Percentiles rank a stretch among this genome's conserved stretches.
phyloP scores from a whole-genome alignment of 2,888 invertebrate species.

The Agrotis ipsilon region DNA sequence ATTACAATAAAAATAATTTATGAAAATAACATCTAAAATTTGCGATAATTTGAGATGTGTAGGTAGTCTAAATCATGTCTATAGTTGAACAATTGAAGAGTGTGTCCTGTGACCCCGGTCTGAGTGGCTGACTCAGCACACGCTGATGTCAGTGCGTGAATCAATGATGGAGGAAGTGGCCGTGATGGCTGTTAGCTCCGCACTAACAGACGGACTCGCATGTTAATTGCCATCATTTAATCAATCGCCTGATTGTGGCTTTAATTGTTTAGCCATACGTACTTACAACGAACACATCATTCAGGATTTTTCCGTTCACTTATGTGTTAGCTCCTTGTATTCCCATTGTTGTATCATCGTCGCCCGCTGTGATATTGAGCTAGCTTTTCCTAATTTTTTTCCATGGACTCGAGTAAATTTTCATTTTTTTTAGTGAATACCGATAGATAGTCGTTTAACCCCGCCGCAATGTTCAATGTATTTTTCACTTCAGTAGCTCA shows the following conservation, averaged over 20 bases:
- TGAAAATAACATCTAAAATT: background rate
- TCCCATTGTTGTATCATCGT: background rate
- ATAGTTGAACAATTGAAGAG: background rate
- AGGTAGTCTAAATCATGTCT: background rate
- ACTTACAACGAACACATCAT: slow-evolving; percentile 18
- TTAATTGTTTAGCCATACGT: slow-evolving; percentile 34
- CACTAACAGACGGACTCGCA: slow-evolving; percentile 12
- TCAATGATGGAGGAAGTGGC: slow-evolving; percentile 45
- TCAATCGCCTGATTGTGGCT: slow-evolving; percentile 28
- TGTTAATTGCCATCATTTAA: slow-evolving; percentile 56
- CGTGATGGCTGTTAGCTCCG: background rate
- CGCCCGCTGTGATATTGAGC: background rate
- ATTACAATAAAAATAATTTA: background rate
- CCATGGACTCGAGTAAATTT: background rate
- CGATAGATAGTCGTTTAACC: background rate
- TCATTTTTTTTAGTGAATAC: no score
- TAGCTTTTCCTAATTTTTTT: background rate
- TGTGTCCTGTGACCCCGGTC: background rate
- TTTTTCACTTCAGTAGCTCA: no score
- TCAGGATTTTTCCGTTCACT: slow-evolving; percentile 43
- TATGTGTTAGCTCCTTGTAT: background rate
- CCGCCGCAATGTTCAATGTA: background rate
- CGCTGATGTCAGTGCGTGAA: slow-evolving; percentile 27
- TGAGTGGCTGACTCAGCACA: slow-evolving; percentile 14
- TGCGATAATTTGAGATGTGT: background rate